A percentile compares a stretch with the other conserved stretches of the same genome.
Conservation (phyloP, 2,113 vertebrate species). For the Anolis sagrei region DNA sequence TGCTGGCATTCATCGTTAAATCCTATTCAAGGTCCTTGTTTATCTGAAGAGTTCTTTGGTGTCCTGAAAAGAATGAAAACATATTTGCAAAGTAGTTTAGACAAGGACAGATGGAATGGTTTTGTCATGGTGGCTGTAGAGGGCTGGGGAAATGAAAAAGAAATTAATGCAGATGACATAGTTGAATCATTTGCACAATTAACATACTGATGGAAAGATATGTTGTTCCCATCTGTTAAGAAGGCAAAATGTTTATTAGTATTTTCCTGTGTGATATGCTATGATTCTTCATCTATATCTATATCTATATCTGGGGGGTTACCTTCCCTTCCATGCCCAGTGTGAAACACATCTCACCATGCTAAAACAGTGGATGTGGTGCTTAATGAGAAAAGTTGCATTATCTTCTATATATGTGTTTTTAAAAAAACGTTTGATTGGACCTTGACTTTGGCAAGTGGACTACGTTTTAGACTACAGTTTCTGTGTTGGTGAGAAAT, state of each 20-base stretch:
- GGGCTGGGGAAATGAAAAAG: conserved; percentile 41
- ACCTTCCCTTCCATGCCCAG: no score
- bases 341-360: no score
- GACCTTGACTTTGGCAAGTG: no score
- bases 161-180: conserved; percentile 61
- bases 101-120: conserved; percentile 53
- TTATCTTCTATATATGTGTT: no score
- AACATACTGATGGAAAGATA: conserved; percentile 53
- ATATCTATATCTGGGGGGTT: conserved; percentile 27
- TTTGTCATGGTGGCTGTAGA: conserved; percentile 40
- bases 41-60: conserved; percentile 24
- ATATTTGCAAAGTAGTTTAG: conserved; percentile 45
- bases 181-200: conserved; percentile 57
- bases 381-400: no score
- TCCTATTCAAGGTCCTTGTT: conserved; percentile 10
- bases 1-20: background rate
- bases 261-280: conserved; percentile 29
- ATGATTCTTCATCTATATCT: conserved; percentile 25
- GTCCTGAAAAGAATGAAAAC: conserved; percentile 11
- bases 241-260: conserved; percentile 50
- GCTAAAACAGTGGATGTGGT: no score
- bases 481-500: no score
- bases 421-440: no score
- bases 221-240: conserved; percentile 59
- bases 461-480: no score